phyloP scores from a whole-genome alignment of 53 echinoderm and acorn worm species.

The Echinometra lucunter region DNA sequence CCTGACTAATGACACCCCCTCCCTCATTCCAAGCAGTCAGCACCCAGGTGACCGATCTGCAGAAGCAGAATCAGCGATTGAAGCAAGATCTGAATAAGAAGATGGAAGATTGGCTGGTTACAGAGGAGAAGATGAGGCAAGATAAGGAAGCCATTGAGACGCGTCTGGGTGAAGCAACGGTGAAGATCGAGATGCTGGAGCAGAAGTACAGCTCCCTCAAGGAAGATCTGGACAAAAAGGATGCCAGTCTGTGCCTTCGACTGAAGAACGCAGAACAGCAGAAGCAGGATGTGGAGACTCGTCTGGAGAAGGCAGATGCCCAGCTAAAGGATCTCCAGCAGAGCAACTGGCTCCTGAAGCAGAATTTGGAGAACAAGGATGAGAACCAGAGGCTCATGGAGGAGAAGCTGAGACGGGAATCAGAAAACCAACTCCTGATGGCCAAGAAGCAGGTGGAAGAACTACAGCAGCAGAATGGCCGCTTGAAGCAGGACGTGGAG shows the following conservation, averaged over 20 bases:
- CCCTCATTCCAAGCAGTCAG: too few relatives aligned
- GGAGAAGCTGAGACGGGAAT: conserved; percentile 52
- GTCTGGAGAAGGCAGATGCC: conserved; percentile 18
- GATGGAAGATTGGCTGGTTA: neutral
- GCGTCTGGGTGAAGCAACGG: neutral
- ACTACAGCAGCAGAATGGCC: conserved; percentile 16
- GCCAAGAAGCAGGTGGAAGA: conserved; percentile 14
- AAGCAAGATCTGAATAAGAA: conserved; percentile 38
- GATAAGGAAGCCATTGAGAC: conserved; percentile 37
- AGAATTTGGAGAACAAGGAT: conserved; percentile 62
- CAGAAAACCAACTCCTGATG: neutral
- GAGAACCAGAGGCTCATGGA: conserved; percentile 15
- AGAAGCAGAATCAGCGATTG: conserved; percentile 19
- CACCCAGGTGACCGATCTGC: conserved; percentile 2
- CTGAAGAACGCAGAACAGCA: conserved; percentile 31
- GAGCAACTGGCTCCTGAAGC: conserved; percentile 64
- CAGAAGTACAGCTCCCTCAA: conserved; percentile 46
- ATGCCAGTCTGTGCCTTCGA: neutral
- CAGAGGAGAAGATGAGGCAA: conserved; percentile 27
- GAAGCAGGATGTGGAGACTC: conserved; percentile 50
- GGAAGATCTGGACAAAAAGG: conserved; percentile 26
- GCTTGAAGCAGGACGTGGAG: conserved; percentile 50
- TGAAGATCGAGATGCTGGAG: conserved; percentile 50
- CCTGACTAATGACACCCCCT: too few relatives aligned
- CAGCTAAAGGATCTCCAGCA: conserved; percentile 36